These are phyloP conservation scores for Ceyx melanurus DNA, from an alignment of 2,113 vertebrate species.

Conservation along the genomic window DNA sequence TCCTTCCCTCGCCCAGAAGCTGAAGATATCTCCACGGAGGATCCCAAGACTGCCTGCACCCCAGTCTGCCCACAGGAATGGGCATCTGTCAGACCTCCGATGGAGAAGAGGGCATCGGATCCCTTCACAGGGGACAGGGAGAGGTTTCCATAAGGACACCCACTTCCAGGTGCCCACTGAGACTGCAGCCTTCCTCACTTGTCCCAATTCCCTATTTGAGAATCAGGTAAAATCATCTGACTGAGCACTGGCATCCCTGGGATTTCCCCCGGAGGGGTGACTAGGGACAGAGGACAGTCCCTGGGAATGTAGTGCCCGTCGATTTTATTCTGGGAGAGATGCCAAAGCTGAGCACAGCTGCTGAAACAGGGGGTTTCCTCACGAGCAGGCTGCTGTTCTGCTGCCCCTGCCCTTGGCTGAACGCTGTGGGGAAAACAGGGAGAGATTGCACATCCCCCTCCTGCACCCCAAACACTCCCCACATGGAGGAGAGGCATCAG, in stretches of 20 bases:
- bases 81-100: background rate
- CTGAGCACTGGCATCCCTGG: background rate
- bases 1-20: background rate
- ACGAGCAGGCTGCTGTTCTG: background rate
- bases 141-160: background rate
- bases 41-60: background rate
- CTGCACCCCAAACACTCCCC: background rate
- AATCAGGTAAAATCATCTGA: background rate
- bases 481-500: background rate
- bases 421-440: rapidly evolving
- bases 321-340: conserved; percentile 35
- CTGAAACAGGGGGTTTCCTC: conserved; percentile 46
- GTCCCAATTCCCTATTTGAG: background rate
- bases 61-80: background rate
- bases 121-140: background rate
- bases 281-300: conserved; percentile 17
- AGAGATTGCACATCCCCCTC: background rate
- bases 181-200: background rate
- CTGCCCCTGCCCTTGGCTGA: background rate
- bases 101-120: background rate
- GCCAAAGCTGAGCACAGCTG: conserved; percentile 60
- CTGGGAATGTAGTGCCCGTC: conserved; percentile 8
- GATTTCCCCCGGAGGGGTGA: background rate
- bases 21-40: rapidly evolving
- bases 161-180: rapidly evolving